phyloP scores from a whole-genome alignment of 2,113 vertebrate species.

The Naja naja region DNA sequence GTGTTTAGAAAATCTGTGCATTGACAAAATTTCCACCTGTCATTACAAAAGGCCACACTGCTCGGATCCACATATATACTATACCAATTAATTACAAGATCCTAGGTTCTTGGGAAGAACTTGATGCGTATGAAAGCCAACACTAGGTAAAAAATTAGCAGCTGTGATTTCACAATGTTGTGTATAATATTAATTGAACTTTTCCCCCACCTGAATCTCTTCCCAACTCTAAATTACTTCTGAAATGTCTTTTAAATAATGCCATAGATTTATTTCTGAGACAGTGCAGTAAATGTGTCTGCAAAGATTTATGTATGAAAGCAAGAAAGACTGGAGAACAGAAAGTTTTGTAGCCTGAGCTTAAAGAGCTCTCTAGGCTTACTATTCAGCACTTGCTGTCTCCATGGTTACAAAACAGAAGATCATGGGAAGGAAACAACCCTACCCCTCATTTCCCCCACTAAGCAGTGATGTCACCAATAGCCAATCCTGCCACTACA shows the following conservation, averaged over 20 bases:
- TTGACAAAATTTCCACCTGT: neutral
- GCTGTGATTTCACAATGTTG: neutral
- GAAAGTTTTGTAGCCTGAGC: neutral
- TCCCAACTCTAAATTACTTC: neutral
- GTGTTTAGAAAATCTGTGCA: neutral
- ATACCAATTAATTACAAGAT: neutral
- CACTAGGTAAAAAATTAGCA: neutral
- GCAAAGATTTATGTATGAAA: neutral
- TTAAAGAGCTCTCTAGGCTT: neutral
- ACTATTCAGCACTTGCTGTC: neutral
- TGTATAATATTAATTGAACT: neutral
- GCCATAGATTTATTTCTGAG: neutral
- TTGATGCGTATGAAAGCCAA: neutral
- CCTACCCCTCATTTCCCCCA: neutral
- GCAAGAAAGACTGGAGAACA: neutral
- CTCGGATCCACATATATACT: neutral
- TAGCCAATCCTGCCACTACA: conserved; percentile 15
- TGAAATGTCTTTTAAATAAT: neutral
- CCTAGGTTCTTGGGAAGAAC: neutral
- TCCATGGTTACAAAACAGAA: conserved; percentile 16
- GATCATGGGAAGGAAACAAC: neutral
- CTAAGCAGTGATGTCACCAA: conserved; percentile 10
- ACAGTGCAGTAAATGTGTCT: neutral
- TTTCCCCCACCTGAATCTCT: neutral
- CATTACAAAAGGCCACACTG: neutral